Percentiles rank a stretch among this genome's conserved stretches.
phyloP scores from a whole-genome alignment of 2,797 vertebrate genomes.

The Lacerta viridis region DNA sequence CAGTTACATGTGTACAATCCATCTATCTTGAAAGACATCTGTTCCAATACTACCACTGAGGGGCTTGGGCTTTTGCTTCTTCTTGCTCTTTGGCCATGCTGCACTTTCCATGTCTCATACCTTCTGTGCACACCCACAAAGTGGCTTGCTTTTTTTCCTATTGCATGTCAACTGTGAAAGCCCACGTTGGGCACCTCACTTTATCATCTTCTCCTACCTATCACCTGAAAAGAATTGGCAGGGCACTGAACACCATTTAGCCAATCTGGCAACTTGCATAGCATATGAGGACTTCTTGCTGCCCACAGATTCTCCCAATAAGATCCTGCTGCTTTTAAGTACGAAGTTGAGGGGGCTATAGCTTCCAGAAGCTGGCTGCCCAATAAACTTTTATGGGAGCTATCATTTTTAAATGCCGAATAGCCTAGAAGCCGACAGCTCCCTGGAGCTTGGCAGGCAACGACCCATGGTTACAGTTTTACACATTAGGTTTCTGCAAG shows the following conservation, averaged over 20 bases:
- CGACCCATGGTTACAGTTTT: constrained; percentile 32
- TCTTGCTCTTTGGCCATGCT: not conserved
- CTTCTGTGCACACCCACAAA: constrained; percentile 45
- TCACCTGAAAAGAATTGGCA: constrained; percentile 56
- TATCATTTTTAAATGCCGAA: constrained; percentile 23
- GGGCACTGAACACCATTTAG: constrained; percentile 31
- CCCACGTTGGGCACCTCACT: constrained; percentile 53
- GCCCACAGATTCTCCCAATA: accelerated
- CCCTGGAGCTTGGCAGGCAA: constrained; percentile 25
- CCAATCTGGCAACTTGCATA: constrained; percentile 46
- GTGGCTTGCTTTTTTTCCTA: constrained; percentile 20
- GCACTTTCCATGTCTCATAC: not conserved
- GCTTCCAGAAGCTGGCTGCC: constrained; percentile 36
- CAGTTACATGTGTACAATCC: not conserved
- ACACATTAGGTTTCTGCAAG: constrained; percentile 21
- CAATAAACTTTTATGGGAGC: constrained; percentile 26
- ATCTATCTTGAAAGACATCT: not conserved
- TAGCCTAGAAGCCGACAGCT: constrained; percentile 10
- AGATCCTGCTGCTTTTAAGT: constrained; percentile 36
- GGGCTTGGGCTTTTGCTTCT: not conserved
- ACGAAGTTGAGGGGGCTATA: constrained; percentile 13
- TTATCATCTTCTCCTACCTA: constrained; percentile 63
- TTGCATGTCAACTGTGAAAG: constrained; percentile 20
- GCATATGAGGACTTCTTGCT: not conserved
- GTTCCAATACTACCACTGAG: constrained; percentile 19